A percentile compares a stretch with the other conserved stretches of the same genome.
phyloP scores from a whole-genome alignment of 2,888 invertebrate genomes.

The Cantharis rustica region DNA sequence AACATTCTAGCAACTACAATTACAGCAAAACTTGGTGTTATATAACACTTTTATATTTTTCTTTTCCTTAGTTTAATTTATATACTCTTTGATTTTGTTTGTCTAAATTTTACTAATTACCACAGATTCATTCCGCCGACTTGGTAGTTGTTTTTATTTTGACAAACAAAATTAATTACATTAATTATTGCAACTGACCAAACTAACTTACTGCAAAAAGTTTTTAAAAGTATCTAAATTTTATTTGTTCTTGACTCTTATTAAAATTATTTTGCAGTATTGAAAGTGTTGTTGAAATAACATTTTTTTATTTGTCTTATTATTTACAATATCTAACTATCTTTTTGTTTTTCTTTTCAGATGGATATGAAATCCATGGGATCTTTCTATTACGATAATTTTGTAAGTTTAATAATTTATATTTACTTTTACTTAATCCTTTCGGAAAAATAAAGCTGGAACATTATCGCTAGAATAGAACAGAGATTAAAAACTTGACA shows the following conservation, averaged over 20 bases:
- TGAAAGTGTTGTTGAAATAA: slow-evolving; percentile 13
- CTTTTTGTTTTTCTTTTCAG: slow-evolving; percentile 65
- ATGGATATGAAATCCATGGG: slow-evolving; percentile 96
- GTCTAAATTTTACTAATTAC: slow-evolving; percentile 7
- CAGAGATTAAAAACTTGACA: no score
- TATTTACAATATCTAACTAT: slow-evolving; percentile 14
- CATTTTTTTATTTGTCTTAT: neutral
- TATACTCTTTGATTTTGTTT: slow-evolving; percentile 32
- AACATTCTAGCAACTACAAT: slow-evolving; percentile 60
- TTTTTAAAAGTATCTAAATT: slow-evolving; percentile 1
- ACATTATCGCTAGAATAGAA: no score
- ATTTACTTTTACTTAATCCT: neutral
- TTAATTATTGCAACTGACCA: neutral
- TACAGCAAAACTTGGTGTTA: slow-evolving; percentile 47
- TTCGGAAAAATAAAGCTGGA: neutral
- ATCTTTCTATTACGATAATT: slow-evolving; percentile 95
- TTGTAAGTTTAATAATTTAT: slow-evolving; percentile 74
- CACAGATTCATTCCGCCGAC: neutral
- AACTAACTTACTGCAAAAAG: slow-evolving; percentile 23
- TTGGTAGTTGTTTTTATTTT: slow-evolving; percentile 2
- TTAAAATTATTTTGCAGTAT: slow-evolving; percentile 36
- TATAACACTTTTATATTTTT: slow-evolving; percentile 32
- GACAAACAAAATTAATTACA: slow-evolving; percentile 15
- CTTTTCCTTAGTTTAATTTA: slow-evolving; percentile 36
- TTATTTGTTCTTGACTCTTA: slow-evolving; percentile 33